Conservation (phyloP, 2,888 invertebrate species). For the Morinoia aosen region DNA sequence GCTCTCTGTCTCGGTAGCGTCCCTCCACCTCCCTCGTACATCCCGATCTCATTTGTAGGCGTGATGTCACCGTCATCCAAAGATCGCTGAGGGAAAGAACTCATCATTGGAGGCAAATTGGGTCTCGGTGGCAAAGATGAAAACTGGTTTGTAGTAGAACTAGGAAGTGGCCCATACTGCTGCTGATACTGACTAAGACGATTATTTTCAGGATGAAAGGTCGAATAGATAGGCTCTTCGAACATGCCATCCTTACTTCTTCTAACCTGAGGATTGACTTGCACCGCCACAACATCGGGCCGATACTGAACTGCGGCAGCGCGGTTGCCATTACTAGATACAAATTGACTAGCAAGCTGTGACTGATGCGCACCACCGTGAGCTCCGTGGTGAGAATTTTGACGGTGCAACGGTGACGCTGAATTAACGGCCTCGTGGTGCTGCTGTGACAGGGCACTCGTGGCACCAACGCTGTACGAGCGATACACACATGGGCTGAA, state of each 20-base stretch:
- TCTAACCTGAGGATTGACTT: conserved; percentile 69
- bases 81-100: conserved; percentile 72
- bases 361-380: conserved; percentile 53
- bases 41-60: conserved; percentile 81
- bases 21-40: conserved; percentile 80
- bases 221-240: conserved; percentile 66
- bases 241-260: conserved; percentile 56
- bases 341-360: conserved; percentile 56
- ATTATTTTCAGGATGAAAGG: conserved; percentile 65
- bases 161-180: conserved; percentile 38
- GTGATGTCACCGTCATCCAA: conserved; percentile 90
- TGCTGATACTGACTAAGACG: conserved; percentile 57
- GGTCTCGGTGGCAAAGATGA: conserved; percentile 72
- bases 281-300: conserved; percentile 72
- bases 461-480: background rate
- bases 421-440: conserved; percentile 44
- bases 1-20: conserved; percentile 86
- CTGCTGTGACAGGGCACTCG: conserved; percentile 33
- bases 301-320: conserved; percentile 59
- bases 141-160: background rate
- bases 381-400: conserved; percentile 58
- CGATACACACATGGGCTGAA: conserved; percentile 68
- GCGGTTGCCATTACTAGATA: background rate
- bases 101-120: conserved; percentile 59
- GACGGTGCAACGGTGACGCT: conserved; percentile 45